Base-by-base conservation (phyloP, 2,113 vertebrate genomes). In the Protobothrops mucrosquamatus region DNA sequence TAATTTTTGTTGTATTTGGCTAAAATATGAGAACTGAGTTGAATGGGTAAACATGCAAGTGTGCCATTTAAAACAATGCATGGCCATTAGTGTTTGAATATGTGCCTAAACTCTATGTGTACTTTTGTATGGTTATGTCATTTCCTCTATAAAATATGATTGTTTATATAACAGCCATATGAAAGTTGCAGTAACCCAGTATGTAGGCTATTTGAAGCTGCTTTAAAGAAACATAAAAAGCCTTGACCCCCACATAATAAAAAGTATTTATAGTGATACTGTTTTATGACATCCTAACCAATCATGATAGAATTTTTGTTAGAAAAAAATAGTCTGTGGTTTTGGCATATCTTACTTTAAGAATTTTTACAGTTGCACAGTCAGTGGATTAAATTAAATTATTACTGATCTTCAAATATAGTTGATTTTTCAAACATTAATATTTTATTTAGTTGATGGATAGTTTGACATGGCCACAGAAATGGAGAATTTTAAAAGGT, bases 21-120 rank as follows among this genome's bases (percentile, higher is more conserved):
- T 96, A 91, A 96, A 92, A 97, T 95, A 94, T 96, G 98, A 97
- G 98, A 96, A 96, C 97, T 92, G 94, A 98, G 95, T 96, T 96
- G 91, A 92, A 95, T 96, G 97, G 96, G 98, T 98, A 98, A 98
- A 98, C 96, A 98, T 94, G 94, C 94, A 97, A 96, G 96, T 96
- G 96, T 97, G 98, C 97, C 98, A 98, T 98, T 97, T 97, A 97
- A 98, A 98, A 98, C 98, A 98, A 98, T 98, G 97, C 96, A 96
- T 96, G 96, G 96, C 97, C 97, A 96, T 98, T 98, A 98, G 97
- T 94, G 93, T 96, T 97, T 96, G 96, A 98, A 95, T 95, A 97
- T 97, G 96, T 96, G 97, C 97, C 97, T 97, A 96, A 97, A 96
- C 95, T 95, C 97, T 97, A 94, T 97, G 98, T 97, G 97, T 97